These are phyloP conservation scores for Coluber constrictor DNA, from an alignment of 2,797 vertebrate genomes.

Conservation along the genomic window DNA sequence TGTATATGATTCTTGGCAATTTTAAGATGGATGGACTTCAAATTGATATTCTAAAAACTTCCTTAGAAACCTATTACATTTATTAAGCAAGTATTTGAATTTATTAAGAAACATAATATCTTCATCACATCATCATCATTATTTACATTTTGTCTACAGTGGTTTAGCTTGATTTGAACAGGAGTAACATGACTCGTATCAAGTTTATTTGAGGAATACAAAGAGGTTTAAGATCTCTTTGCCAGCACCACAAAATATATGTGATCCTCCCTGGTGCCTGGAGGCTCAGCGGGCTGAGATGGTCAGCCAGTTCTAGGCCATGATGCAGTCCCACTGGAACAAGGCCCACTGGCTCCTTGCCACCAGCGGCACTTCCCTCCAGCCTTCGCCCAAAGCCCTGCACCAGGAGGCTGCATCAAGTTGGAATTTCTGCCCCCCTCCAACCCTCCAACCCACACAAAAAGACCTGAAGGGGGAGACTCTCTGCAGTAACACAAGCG, in stretches of 20 bases:
- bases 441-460: too few relatives aligned
- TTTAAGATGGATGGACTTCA: neutral
- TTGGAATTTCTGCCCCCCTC: too few relatives aligned
- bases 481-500: too few relatives aligned
- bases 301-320: too few relatives aligned
- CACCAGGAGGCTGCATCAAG: too few relatives aligned
- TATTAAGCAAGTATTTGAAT: neutral
- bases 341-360: too few relatives aligned
- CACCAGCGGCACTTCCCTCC: too few relatives aligned
- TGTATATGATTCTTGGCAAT: neutral
- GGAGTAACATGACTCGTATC: neutral
- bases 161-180: neutral
- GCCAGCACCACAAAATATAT: neutral
- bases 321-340: too few relatives aligned
- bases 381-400: too few relatives aligned
- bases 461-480: too few relatives aligned
- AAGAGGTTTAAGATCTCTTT: neutral
- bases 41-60: neutral
- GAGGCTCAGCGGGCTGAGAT: too few relatives aligned
- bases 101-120: neutral
- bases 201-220: neutral
- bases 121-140: too few relatives aligned
- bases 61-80: neutral
- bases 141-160: neutral
- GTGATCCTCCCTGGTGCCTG: neutral